These are phyloP conservation scores for Arge pagana DNA, from an alignment of 2,888 invertebrate species.

Conservation along the genomic window DNA sequence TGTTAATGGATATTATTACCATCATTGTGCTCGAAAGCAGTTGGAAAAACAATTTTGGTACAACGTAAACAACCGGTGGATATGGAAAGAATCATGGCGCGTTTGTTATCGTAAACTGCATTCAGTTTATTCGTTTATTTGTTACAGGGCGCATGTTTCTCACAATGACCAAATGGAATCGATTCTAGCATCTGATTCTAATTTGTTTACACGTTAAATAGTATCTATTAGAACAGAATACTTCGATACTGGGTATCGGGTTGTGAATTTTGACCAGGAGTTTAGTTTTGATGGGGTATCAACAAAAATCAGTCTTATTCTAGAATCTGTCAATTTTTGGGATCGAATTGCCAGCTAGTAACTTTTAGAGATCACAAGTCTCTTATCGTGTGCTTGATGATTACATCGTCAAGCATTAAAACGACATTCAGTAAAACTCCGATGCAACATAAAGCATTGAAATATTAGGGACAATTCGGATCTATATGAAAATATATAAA, in stretches of 20 bases:
- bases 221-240: constrained; percentile 44
- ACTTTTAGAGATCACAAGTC: constrained; percentile 6
- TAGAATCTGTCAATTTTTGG: constrained; percentile 32
- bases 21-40: neutral
- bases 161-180: constrained; percentile 1
- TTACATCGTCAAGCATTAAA: too few relatives aligned
- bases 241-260: constrained; percentile 30
- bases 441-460: too few relatives aligned
- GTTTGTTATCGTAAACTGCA: neutral
- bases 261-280: too few relatives aligned
- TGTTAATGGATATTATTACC: constrained; percentile 4
- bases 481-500: too few relatives aligned
- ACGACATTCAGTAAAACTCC: too few relatives aligned
- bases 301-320: constrained; percentile 48
- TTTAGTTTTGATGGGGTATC: too few relatives aligned
- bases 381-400: too few relatives aligned
- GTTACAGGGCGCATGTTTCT: constrained; percentile 10
- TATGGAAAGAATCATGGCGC: neutral
- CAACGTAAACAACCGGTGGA: neutral
- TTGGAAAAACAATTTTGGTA: neutral
- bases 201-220: constrained; percentile 25
- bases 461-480: too few relatives aligned
- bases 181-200: neutral
- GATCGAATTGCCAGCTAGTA: constrained; percentile 20
- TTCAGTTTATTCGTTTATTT: constrained; percentile 17